Percentiles rank a stretch among this genome's conserved stretches.
These are phyloP conservation scores for Gymnoscopelus braueri DNA, from an alignment of 2,797 vertebrate species.

Conservation along the genomic window DNA sequence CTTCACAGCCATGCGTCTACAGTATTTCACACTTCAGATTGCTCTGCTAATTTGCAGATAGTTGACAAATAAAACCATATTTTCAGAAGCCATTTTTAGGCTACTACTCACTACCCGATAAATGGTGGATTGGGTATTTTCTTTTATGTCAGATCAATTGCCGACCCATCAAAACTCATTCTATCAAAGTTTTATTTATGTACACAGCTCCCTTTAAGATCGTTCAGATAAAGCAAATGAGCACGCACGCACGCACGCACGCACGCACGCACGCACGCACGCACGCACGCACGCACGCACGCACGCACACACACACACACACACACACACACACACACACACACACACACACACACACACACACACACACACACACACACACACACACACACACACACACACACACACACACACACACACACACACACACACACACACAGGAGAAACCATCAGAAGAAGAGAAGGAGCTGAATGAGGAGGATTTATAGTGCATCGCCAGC, in stretches of 20 bases:
- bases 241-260: slow-evolving; percentile 1
- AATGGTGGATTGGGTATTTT: too few relatives aligned
- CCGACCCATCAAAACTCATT: too few relatives aligned
- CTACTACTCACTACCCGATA: too few relatives aligned
- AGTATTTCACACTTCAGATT: too few relatives aligned
- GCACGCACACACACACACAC: slow-evolving; percentile 13
- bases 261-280: slow-evolving; percentile 15
- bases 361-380: not conserved
- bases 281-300: slow-evolving; percentile 11
- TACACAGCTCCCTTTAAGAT: too few relatives aligned
- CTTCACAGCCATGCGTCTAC: too few relatives aligned
- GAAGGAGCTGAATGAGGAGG: slow-evolving; percentile 56
- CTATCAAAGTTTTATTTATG: too few relatives aligned
- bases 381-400: slow-evolving; percentile 7
- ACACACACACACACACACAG: not conserved
- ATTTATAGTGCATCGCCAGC: slow-evolving; percentile 69
- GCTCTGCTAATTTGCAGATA: too few relatives aligned
- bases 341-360: slow-evolving; percentile 11
- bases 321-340: slow-evolving; percentile 17
- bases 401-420: slow-evolving; percentile 1
- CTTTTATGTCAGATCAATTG: too few relatives aligned
- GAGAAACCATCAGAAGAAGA: slow-evolving; percentile 48
- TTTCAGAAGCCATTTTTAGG: too few relatives aligned
- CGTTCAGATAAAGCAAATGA: slow-evolving; percentile 37
- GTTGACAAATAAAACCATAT: too few relatives aligned